A percentile compares a stretch with the other conserved stretches of the same genome.
These are phyloP conservation scores for Drosophila bipectinata DNA, from an alignment of 1,140 invertebrate genomes.

Conservation along the genomic window DNA sequence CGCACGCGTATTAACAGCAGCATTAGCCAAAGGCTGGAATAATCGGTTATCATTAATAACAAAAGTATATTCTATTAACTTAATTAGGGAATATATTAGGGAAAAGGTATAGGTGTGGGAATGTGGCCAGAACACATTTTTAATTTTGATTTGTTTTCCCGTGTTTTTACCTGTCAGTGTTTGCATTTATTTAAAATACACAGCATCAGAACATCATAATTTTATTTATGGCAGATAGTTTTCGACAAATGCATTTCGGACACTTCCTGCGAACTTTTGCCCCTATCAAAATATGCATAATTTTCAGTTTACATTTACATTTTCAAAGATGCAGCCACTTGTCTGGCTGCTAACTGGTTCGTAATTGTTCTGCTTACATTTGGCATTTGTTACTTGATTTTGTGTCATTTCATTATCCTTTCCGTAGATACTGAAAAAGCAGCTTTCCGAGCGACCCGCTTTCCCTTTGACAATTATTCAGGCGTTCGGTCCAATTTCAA, in stretches of 20 bases:
- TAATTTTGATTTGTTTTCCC: no score
- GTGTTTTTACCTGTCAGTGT: neutral
- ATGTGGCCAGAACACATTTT: neutral
- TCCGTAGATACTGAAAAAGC: neutral
- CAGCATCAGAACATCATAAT: slow-evolving; percentile 4
- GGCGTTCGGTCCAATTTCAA: slow-evolving; percentile 48
- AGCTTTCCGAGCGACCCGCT: slow-evolving; percentile 7
- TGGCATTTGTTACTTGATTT: slow-evolving; percentile 40
- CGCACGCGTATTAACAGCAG: slow-evolving; percentile 4
- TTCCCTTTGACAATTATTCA: slow-evolving; percentile 41
- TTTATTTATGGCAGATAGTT: slow-evolving; percentile 39
- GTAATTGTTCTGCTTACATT: slow-evolving; percentile 33
- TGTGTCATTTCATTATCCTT: slow-evolving; percentile 19
- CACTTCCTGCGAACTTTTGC: slow-evolving; percentile 23
- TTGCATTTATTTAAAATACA: neutral
- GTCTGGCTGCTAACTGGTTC: slow-evolving; percentile 5
- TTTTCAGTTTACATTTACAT: slow-evolving; percentile 47
- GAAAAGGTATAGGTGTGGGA: neutral
- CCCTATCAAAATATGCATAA: slow-evolving; percentile 62
- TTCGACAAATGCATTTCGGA: slow-evolving; percentile 28
- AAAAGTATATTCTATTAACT: slow-evolving; percentile 2
- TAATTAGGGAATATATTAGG: neutral
- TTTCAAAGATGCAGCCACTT: slow-evolving; percentile 19
- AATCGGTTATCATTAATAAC: slow-evolving; percentile 5
- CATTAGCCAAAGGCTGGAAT: slow-evolving; percentile 5